phyloP scores from a whole-genome alignment of 2,888 invertebrate genomes.

The Catocala nupta region DNA sequence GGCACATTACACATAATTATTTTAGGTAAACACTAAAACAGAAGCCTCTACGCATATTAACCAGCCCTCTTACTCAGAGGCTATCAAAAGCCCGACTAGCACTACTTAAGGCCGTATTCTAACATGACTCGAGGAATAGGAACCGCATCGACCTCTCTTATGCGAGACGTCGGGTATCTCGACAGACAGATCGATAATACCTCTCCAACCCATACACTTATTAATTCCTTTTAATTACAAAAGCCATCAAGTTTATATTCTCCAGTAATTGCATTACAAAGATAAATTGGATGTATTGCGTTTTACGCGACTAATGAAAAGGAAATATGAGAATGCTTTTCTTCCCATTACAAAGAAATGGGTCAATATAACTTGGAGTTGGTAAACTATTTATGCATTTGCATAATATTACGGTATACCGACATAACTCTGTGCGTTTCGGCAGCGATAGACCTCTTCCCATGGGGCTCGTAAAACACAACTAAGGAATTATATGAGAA shows the following conservation, averaged over 20 bases:
- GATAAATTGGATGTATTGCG: too few species aligned
- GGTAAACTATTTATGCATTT: constrained; percentile 6
- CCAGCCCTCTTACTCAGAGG: too few species aligned
- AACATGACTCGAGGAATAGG: too few species aligned
- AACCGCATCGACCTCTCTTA: too few species aligned
- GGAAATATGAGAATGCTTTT: not conserved
- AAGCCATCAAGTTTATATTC: too few species aligned
- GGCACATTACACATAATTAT: constrained; percentile 28
- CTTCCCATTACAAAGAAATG: not conserved
- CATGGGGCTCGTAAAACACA: constrained; percentile 7
- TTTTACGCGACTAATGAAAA: not conserved
- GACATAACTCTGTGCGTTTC: constrained; percentile 6
- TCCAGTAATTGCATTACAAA: too few species aligned
- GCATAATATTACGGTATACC: constrained; percentile 3
- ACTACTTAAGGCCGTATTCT: too few species aligned
- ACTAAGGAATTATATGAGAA: constrained; percentile 5
- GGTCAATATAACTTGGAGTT: constrained; percentile 1
- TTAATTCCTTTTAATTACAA: too few species aligned
- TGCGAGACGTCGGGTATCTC: too few species aligned
- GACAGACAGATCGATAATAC: too few species aligned
- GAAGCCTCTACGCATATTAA: constrained; percentile 2
- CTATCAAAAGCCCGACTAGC: too few species aligned
- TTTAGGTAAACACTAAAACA: constrained; percentile 20
- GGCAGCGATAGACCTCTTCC: not conserved
- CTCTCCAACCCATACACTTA: too few species aligned